Conservation (phyloP, 2,113 vertebrate genomes). For the Malurus cyaneus region DNA sequence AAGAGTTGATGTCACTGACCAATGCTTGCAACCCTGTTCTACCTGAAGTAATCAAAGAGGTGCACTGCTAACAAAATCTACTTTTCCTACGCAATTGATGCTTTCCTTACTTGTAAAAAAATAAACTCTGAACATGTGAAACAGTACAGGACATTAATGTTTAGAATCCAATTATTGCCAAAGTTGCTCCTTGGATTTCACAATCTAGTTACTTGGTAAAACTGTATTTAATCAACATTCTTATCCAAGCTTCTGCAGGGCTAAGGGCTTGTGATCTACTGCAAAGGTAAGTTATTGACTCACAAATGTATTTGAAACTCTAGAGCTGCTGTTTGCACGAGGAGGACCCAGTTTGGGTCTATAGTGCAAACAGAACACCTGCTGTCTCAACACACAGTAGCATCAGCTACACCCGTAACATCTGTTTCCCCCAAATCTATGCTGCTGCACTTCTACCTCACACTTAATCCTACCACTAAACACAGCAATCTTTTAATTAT, state of each 20-base stretch:
- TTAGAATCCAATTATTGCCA: neutral
- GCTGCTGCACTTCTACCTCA: neutral
- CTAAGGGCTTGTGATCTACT: neutral
- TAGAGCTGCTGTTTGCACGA: neutral
- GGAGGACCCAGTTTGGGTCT: neutral
- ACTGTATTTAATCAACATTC: neutral
- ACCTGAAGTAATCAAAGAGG: neutral
- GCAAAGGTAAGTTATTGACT: neutral
- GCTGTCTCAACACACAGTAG: neutral
- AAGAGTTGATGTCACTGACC: neutral
- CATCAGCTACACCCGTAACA: neutral
- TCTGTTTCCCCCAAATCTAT: neutral
- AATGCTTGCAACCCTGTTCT: neutral
- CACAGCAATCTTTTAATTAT: neutral
- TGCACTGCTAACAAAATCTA: neutral
- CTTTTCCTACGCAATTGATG: neutral
- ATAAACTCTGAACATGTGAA: neutral
- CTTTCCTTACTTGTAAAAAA: neutral
- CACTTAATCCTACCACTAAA: neutral
- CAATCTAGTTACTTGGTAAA: neutral
- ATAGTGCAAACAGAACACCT: neutral
- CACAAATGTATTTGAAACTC: neutral
- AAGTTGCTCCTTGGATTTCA: neutral
- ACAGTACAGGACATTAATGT: neutral
- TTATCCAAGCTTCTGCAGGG: neutral